phyloP scores from a whole-genome alignment of 2,797 vertebrate genomes.

The Clarias platycephalus region DNA sequence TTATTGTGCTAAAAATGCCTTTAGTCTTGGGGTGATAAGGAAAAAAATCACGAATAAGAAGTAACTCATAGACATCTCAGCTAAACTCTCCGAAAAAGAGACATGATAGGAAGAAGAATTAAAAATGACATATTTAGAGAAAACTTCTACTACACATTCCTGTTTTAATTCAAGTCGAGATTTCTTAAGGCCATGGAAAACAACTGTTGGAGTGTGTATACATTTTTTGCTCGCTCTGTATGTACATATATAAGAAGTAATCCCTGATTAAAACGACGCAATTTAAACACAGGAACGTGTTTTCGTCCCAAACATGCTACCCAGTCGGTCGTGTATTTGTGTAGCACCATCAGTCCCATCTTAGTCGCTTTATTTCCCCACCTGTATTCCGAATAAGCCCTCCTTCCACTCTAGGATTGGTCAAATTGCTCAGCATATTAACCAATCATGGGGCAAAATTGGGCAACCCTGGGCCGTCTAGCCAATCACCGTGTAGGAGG shows the following conservation, averaged over 20 bases:
- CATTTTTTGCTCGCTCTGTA: too few relatives aligned
- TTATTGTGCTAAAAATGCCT: background rate
- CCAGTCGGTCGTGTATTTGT: conserved; percentile 58
- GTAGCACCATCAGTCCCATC: conserved; percentile 71
- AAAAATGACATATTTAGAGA: background rate
- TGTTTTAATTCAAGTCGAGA: too few relatives aligned
- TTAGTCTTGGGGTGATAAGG: background rate
- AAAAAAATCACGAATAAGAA: background rate
- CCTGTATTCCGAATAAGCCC: background rate
- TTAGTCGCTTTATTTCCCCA: background rate
- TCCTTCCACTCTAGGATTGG: background rate
- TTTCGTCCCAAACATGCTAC: conserved; percentile 12
- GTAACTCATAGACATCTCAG: background rate
- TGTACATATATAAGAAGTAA: too few relatives aligned
- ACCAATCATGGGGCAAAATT: background rate
- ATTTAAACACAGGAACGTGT: conserved; percentile 24
- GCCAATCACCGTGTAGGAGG: background rate
- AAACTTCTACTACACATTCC: background rate
- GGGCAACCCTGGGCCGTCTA: too few relatives aligned
- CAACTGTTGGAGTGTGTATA: too few relatives aligned
- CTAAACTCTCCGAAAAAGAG: background rate
- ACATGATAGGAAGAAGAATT: too few relatives aligned
- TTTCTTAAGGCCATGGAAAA: too few relatives aligned
- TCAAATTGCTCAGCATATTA: background rate
- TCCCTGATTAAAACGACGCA: background rate